phyloP scores from a whole-genome alignment of 2,113 vertebrate genomes.

The Gymnarchus niloticus region DNA sequence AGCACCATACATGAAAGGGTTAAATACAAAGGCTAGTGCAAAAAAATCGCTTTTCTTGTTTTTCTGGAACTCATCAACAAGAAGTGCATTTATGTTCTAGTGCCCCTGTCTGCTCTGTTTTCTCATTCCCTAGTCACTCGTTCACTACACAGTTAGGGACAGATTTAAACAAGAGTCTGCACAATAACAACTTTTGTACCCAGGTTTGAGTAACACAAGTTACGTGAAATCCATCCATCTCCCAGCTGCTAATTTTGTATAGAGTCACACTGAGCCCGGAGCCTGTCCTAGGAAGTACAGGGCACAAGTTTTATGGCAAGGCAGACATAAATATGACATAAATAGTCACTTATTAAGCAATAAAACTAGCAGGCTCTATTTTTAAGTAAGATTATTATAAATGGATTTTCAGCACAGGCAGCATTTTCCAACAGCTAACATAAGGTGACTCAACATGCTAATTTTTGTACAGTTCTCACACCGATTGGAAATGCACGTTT shows the following conservation, averaged over 20 bases:
- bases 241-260: neutral
- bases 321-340: neutral
- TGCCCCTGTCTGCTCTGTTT: neutral
- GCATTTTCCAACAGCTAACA: neutral
- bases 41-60: neutral
- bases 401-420: neutral
- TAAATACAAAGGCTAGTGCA: neutral
- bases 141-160: neutral
- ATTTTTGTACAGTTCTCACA: neutral
- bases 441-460: neutral
- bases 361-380: too few species aligned
- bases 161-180: neutral
- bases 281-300: neutral
- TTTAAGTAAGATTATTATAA: neutral
- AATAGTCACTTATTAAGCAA: neutral
- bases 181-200: neutral
- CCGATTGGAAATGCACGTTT: neutral
- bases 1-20: too few species aligned
- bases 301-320: neutral
- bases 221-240: constrained; percentile 1
- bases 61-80: neutral
- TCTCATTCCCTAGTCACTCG: neutral
- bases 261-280: neutral
- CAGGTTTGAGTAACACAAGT: too few species aligned
- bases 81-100: neutral